These are phyloP conservation scores for Echinops telfairi DNA, from an alignment of 2,113 vertebrate species.

Conservation along the genomic window DNA sequence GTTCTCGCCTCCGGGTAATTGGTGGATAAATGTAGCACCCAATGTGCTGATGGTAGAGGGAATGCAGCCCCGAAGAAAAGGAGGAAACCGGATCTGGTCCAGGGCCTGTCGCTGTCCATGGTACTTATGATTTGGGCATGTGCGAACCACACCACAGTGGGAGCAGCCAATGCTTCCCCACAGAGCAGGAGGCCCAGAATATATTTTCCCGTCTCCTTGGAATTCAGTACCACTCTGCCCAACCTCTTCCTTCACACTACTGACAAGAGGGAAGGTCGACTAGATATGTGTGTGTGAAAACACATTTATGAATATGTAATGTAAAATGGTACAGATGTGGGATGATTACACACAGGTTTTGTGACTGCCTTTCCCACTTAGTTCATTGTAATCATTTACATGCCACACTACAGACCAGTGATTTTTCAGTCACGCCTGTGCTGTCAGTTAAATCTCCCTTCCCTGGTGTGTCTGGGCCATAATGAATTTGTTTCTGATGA, in stretches of 20 bases:
- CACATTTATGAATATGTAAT: background rate
- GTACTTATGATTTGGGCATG: background rate
- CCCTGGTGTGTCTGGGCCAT: background rate
- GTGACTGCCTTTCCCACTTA: background rate
- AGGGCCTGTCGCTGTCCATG: background rate
- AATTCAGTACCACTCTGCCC: fast-evolving
- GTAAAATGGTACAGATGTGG: background rate
- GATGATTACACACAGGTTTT: background rate
- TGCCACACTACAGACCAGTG: background rate
- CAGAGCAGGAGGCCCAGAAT: background rate
- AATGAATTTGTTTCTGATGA: background rate
- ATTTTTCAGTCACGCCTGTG: background rate
- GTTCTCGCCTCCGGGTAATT: background rate
- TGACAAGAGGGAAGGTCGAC: background rate
- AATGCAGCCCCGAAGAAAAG: background rate
- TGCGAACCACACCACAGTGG: background rate
- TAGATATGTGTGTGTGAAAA: no score
- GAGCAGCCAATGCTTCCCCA: background rate
- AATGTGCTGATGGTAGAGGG: fast-evolving
- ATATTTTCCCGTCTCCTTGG: background rate
- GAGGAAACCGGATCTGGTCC: no score
- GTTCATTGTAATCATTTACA: background rate
- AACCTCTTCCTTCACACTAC: background rate
- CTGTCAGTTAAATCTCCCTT: background rate
- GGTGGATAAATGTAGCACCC: background rate